phyloP scores from a whole-genome alignment of 2,113 vertebrate species.

The Halichoerus grypus region DNA sequence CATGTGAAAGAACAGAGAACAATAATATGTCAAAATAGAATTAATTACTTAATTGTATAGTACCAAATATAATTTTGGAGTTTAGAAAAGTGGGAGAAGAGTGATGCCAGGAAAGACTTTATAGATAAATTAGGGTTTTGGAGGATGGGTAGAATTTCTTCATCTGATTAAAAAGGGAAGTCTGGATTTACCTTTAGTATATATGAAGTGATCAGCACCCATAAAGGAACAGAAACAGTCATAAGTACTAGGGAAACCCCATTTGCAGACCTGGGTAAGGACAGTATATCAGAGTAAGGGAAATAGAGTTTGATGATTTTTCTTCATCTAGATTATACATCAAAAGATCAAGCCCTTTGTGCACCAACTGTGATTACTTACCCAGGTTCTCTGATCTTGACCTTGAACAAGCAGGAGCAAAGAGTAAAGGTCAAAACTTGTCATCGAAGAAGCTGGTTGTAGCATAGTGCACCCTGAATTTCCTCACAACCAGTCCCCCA shows the following conservation, averaged over 20 bases:
- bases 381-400: not conserved
- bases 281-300: not conserved
- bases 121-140: not conserved
- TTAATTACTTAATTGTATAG: not conserved
- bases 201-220: fast-evolving
- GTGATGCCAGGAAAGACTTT: not conserved
- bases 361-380: not conserved
- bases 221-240: not conserved
- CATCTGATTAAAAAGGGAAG: not conserved
- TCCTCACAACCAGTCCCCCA: not conserved
- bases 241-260: not conserved
- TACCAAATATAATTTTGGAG: not conserved
- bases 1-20: not conserved
- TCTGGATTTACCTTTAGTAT: fast-evolving
- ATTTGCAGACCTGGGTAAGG: not conserved
- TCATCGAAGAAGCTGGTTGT: not conserved
- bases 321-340: not conserved
- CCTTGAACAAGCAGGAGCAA: not conserved
- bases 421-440: not conserved
- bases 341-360: not conserved
- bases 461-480: fast-evolving
- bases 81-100: not conserved
- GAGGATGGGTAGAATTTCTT: not conserved
- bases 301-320: not conserved
- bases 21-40: not conserved